Conservation (phyloP, 2,113 vertebrate species). For the Centropus unirufus region DNA sequence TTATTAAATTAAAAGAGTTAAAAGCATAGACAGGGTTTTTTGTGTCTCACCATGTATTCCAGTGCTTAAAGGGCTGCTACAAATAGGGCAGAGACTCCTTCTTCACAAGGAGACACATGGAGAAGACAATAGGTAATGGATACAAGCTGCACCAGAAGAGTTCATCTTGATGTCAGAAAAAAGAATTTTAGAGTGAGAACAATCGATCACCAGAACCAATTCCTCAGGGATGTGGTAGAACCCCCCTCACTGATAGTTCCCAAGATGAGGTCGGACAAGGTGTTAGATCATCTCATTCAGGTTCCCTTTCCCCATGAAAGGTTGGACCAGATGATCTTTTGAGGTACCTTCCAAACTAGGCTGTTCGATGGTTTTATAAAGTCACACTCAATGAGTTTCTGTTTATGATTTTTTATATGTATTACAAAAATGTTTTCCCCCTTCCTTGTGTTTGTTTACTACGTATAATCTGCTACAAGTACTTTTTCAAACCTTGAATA, state of each 20-base stretch:
- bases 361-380: neutral
- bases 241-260: neutral
- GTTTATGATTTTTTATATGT: neutral
- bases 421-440: neutral
- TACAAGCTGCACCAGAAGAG: neutral
- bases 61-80: neutral
- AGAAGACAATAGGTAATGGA: neutral
- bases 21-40: too few relatives aligned
- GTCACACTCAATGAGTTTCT: neutral
- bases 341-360: neutral
- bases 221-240: neutral
- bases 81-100: neutral
- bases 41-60: neutral
- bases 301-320: neutral
- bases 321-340: neutral
- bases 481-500: neutral
- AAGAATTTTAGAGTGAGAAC: neutral
- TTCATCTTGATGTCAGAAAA: neutral
- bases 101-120: neutral
- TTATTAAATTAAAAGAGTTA: too few relatives aligned
- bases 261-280: neutral
- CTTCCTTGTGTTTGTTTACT: neutral
- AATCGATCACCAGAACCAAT: neutral
- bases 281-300: neutral
- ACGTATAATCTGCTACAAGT: neutral